Percentiles rank a stretch among this genome's conserved stretches.
These are phyloP conservation scores for Chloroclystis v-ata DNA, from an alignment of 2,888 invertebrate genomes.

Conservation along the genomic window DNA sequence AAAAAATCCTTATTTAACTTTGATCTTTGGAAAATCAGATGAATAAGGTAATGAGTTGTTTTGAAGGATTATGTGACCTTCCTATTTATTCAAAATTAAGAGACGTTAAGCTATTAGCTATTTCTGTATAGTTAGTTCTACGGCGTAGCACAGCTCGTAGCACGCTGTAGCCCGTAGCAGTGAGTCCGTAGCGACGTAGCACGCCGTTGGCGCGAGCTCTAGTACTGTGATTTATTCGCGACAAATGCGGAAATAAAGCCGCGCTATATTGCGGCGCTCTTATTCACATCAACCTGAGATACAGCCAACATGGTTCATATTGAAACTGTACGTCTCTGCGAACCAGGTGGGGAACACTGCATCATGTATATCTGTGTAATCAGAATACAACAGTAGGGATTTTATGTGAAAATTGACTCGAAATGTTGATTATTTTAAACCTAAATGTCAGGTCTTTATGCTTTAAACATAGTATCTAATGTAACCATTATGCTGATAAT, in stretches of 20 bases:
- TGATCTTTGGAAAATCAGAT: no score
- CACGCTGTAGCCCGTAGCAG: background rate
- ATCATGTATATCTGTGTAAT: background rate
- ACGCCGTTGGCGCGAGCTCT: conserved; percentile 56
- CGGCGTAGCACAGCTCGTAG: conserved; percentile 1
- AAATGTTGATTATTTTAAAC: no score
- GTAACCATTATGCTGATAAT: no score
- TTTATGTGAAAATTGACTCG: no score
- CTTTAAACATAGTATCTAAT: no score
- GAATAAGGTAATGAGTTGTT: no score
- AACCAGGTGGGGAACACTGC: background rate
- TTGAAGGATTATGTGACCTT: no score
- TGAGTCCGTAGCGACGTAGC: conserved; percentile 26
- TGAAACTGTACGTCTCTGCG: conserved; percentile 11
- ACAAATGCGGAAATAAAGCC: conserved; percentile 70
- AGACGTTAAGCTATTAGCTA: no score
- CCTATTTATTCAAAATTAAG: no score
- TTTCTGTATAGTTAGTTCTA: background rate
- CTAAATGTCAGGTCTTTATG: no score
- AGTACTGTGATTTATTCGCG: conserved; percentile 72
- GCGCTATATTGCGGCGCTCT: conserved; percentile 36
- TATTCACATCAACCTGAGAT: conserved; percentile 24
- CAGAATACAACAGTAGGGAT: no score
- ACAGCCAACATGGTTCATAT: conserved; percentile 23
- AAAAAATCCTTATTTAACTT: no score